A percentile compares a stretch with the other conserved stretches of the same genome.
Conservation (phyloP, 2,888 invertebrate genomes). For the Leptodirus hochenwartii region DNA sequence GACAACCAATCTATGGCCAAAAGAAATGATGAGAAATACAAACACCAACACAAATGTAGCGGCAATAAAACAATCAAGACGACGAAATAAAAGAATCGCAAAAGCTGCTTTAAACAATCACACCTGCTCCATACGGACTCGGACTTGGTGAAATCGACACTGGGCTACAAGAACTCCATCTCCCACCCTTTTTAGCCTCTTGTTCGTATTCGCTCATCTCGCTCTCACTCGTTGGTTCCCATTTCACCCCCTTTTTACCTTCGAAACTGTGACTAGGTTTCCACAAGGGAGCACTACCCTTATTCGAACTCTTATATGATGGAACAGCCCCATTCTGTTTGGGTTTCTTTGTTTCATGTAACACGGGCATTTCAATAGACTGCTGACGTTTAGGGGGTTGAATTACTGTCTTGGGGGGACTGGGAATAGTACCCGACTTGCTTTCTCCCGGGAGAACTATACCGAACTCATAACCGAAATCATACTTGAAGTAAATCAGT, state of each 20-base stretch:
- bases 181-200: constrained; percentile 18
- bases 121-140: no score
- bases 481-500: constrained; percentile 64
- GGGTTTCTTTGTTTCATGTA: constrained; percentile 37
- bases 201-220: constrained; percentile 41
- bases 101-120: no score
- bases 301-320: constrained; percentile 26
- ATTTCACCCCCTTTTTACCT: constrained; percentile 31
- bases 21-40: no score
- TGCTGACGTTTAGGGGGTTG: constrained; percentile 34
- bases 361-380: constrained; percentile 47
- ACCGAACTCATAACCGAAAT: constrained; percentile 65
- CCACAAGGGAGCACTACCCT: constrained; percentile 19
- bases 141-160: constrained; percentile 38
- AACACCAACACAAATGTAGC: no score
- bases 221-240: constrained; percentile 43
- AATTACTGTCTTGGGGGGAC: constrained; percentile 28
- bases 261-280: no score
- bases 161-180: constrained; percentile 34
- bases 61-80: no score
- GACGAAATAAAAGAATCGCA: no score
- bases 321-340: constrained; percentile 14
- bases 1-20: no score
- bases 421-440: constrained; percentile 28
- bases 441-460: constrained; percentile 50